Evolutionary conservation across 2,797 vertebrate species (phyloP), one percentile per base, ranked within the genome.

Genomic region (Onychomys torridus): DNA sequence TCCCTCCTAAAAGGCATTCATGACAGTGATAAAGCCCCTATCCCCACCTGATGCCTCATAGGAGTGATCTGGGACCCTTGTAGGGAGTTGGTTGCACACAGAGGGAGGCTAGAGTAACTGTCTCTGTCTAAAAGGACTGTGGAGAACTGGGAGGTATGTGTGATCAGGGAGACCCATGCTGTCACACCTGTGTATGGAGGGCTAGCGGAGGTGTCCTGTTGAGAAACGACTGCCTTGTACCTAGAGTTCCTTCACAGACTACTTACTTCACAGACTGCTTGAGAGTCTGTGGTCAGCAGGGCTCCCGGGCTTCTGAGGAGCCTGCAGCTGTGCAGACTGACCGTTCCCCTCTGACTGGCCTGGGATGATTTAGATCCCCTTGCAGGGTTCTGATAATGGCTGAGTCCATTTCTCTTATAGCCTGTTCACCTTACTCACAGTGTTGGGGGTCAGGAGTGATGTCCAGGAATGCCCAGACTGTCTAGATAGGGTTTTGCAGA

Each of bases 1-100:
- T 17, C 71, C 49, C 34, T 59, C 43, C 43, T 37, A 0, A 32
- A 0, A 25, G 49, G 0, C 0, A 19, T 4, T 0, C 9, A 59
- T 37, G 25, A 40, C 0, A 3, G 27, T 0, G 5, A 13, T 57
- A 13, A 65, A 69, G 52, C 13, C 43, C 59, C 37, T 46, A 2
- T 9, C 49, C 23, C 10, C 16, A 40, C 69, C 7, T 0, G 37
- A 55, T 3, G n/a, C 29, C 16, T 65, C 32, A 40, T 6, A 6
- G 75, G 12, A 9, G 29, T 87, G 46, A 86, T 34, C 65, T 27
- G 6, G 83, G 10, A 49, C 12, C 65, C 65, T 37, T 55, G 65
- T 52, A 27, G 14, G 65, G 34, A 55, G 23, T 10, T 37, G 65
- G n/a, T 6, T 87, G 4, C 46, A 86, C 46, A 16, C 46, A 87